phyloP scores from a whole-genome alignment of 2,888 invertebrate species.

The Oscheius sp. region DNA sequence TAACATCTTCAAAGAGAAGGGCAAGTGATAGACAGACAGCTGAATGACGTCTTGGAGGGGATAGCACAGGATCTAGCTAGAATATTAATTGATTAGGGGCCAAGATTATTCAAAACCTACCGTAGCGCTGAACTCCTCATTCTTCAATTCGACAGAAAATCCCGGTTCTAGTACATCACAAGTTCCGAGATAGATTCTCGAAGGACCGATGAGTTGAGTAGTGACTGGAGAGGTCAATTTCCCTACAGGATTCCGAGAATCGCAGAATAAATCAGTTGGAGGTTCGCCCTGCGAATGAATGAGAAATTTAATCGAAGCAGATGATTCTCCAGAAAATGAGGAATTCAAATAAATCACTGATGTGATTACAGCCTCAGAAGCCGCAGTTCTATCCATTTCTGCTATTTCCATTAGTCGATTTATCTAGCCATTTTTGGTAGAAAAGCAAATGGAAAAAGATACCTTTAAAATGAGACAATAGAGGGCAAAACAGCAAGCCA shows the following conservation, averaged over 20 bases:
- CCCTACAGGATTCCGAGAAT: conserved; percentile 1
- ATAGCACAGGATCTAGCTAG: conserved; percentile 5
- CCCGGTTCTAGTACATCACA: conserved; percentile 17
- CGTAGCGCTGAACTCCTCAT: conserved; percentile 3
- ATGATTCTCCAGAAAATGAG: background rate
- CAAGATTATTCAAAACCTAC: background rate
- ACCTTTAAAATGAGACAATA: conserved; percentile 11
- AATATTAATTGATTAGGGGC: background rate
- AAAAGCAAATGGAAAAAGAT: background rate
- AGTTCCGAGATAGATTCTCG: conserved; percentile 1
- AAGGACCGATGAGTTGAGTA: conserved; percentile 3
- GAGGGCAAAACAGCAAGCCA: conserved; percentile 15
- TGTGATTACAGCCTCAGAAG: background rate
- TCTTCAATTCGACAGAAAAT: conserved; percentile 11
- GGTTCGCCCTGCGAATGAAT: background rate
- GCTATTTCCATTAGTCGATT: background rate
- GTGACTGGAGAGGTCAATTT: conserved; percentile 4
- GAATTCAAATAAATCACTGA: conserved; percentile 7
- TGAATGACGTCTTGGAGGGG: conserved; percentile 1
- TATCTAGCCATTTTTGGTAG: background rate
- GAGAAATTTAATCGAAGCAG: conserved; percentile 18
- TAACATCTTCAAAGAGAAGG: conserved; percentile 20
- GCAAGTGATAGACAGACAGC: conserved; percentile 20
- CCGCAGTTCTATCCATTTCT: conserved; percentile 9
- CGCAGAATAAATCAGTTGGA: conserved; percentile 13